phyloP scores from a whole-genome alignment of 1,140 invertebrate genomes.

The Drosophila lini region DNA sequence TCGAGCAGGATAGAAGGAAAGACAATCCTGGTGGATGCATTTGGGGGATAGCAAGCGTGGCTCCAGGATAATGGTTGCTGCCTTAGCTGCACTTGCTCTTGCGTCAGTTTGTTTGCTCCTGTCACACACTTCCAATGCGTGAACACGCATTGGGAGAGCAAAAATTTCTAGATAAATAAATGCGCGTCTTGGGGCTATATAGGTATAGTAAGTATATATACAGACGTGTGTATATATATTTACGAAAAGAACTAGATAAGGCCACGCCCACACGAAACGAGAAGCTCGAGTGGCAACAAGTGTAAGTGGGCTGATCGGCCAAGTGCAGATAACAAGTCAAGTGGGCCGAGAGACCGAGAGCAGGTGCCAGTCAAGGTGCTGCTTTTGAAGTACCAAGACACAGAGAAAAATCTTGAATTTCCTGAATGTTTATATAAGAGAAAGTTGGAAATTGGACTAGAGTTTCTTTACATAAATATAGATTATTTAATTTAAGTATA shows the following conservation, averaged over 20 bases:
- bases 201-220: not conserved
- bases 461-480: not conserved
- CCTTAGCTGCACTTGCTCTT: slow-evolving; percentile 33
- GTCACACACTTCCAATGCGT: slow-evolving; percentile 52
- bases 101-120: slow-evolving; percentile 40
- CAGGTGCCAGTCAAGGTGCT: slow-evolving; percentile 40
- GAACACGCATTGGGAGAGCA: slow-evolving; percentile 51
- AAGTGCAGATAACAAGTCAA: slow-evolving; percentile 79
- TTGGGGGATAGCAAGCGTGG: slow-evolving; percentile 17
- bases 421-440: not conserved
- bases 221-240: not conserved
- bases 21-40: slow-evolving; percentile 42
- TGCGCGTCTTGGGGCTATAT: slow-evolving; percentile 19
- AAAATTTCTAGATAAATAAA: slow-evolving; percentile 65
- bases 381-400: slow-evolving; percentile 11
- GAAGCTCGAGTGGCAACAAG: slow-evolving; percentile 70
- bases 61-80: slow-evolving; percentile 7
- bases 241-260: slow-evolving; percentile 8
- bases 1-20: slow-evolving; percentile 27
- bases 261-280: slow-evolving; percentile 15
- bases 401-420: slow-evolving; percentile 2
- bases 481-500: not conserved
- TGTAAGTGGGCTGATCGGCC: slow-evolving; percentile 75
- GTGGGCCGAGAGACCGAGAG: slow-evolving; percentile 53
- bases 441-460: not conserved